These are phyloP conservation scores for Cacoxenus indagator DNA, from an alignment of 2,888 invertebrate genomes.

Conservation along the genomic window DNA sequence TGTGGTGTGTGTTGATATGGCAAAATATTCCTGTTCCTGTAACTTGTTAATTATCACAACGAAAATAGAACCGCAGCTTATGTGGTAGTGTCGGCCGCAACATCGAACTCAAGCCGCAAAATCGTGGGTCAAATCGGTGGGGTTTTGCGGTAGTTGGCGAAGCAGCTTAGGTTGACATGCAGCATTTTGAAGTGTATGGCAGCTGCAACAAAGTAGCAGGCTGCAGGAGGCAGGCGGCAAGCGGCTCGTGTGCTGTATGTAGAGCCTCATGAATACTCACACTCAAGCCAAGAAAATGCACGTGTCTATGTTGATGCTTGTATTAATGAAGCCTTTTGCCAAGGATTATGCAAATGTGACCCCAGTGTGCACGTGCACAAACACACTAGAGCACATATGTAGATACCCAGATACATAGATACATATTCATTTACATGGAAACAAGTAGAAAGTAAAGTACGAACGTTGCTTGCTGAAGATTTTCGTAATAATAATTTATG, in stretches of 20 bases:
- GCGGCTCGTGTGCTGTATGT: neutral
- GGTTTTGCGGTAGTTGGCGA: neutral
- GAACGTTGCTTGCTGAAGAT: slow-evolving; percentile 61
- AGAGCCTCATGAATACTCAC: neutral
- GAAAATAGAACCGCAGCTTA: slow-evolving; percentile 47
- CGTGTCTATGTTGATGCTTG: neutral
- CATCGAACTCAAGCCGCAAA: neutral
- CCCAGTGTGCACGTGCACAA: slow-evolving; percentile 51
- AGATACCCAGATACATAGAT: slow-evolving; percentile 17
- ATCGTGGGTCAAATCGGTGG: neutral
- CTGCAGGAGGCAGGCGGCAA: neutral
- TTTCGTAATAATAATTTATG: slow-evolving; percentile 63
- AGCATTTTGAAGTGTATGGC: slow-evolving; percentile 1
- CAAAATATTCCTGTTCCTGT: slow-evolving; percentile 32
- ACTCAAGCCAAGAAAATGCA: slow-evolving; percentile 35
- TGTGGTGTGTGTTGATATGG: slow-evolving; percentile 31
- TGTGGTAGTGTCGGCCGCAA: neutral
- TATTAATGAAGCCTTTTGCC: slow-evolving; percentile 59
- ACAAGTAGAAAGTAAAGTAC: slow-evolving; percentile 41
- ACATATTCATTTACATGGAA: slow-evolving; percentile 17
- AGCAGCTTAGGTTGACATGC: slow-evolving; percentile 4
- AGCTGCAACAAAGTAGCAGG: neutral
- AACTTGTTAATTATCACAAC: slow-evolving; percentile 49
- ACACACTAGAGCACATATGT: slow-evolving; percentile 21
- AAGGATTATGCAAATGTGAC: slow-evolving; percentile 62